These are phyloP conservation scores for Regulus satrapa DNA, from an alignment of 2,113 vertebrate species.

Conservation along the genomic window DNA sequence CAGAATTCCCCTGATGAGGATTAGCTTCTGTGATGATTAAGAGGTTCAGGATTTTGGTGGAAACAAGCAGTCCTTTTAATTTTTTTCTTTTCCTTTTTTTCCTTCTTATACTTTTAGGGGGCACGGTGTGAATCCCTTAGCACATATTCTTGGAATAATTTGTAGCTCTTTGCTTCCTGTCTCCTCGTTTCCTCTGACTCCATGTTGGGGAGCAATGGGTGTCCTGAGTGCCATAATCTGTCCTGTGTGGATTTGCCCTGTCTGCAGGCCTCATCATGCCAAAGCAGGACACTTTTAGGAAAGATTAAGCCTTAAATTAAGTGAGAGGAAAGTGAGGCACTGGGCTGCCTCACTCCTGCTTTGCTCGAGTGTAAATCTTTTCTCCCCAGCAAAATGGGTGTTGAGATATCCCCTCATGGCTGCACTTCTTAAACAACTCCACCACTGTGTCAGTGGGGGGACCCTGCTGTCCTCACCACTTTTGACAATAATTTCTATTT, in stretches of 20 bases:
- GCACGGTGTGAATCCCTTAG: background rate
- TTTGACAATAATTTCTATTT: background rate
- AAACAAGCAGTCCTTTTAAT: background rate
- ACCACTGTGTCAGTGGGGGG: rapidly evolving
- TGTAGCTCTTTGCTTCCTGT: background rate
- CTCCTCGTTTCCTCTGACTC: rapidly evolving
- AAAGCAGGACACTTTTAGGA: background rate
- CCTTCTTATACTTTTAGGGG: background rate
- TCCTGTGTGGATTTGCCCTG: background rate
- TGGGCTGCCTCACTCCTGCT: background rate
- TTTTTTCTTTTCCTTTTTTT: too few species aligned
- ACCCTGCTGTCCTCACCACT: background rate
- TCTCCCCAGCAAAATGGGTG: rapidly evolving
- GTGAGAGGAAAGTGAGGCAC: background rate
- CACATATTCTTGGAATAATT: background rate
- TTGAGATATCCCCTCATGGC: background rate
- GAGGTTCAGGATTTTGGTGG: background rate
- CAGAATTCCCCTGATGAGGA: slow-evolving; percentile 44
- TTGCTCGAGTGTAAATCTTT: background rate
- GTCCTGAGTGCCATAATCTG: rapidly evolving
- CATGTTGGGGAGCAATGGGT: rapidly evolving
- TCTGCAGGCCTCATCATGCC: background rate
- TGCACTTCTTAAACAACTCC: background rate
- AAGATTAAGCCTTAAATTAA: background rate
- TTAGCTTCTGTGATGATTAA: slow-evolving; percentile 49